Percentiles rank a stretch among this genome's conserved stretches.
These are phyloP conservation scores for Cyanistes caeruleus DNA, from an alignment of 2,113 vertebrate genomes.

Conservation along the genomic window DNA sequence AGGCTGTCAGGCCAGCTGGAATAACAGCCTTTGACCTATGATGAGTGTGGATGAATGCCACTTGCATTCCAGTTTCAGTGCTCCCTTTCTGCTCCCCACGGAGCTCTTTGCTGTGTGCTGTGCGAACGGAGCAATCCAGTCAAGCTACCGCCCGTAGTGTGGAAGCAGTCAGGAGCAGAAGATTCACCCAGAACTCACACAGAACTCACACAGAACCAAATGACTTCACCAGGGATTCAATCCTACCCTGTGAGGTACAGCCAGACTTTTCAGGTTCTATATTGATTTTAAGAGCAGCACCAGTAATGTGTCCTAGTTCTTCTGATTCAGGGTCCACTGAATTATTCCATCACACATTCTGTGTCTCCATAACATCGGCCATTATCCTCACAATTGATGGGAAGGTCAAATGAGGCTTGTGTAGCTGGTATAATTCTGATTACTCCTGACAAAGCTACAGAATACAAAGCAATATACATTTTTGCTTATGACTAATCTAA, in stretches of 20 bases:
- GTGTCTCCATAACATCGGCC: neutral
- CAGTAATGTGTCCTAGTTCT: neutral
- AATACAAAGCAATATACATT: neutral
- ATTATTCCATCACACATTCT: neutral
- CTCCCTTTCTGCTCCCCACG: neutral
- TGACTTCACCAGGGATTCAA: neutral
- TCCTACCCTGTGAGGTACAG: accelerated
- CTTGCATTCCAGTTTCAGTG: neutral
- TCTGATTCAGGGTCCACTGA: neutral
- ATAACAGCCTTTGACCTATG: neutral
- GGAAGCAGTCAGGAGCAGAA: neutral
- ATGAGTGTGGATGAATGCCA: neutral
- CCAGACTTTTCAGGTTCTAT: neutral
- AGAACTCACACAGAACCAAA: neutral
- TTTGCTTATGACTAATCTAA: neutral
- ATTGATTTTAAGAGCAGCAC: neutral
- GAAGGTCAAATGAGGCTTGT: neutral
- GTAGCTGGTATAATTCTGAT: neutral
- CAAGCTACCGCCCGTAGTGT: neutral
- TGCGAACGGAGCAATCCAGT: neutral
- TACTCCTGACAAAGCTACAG: neutral
- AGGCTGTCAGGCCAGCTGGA: neutral
- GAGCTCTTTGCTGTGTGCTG: neutral
- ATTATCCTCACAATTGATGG: neutral
- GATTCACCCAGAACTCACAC: no score